phyloP scores from a whole-genome alignment of 2,888 invertebrate species.

The Melinaea menophilus region DNA sequence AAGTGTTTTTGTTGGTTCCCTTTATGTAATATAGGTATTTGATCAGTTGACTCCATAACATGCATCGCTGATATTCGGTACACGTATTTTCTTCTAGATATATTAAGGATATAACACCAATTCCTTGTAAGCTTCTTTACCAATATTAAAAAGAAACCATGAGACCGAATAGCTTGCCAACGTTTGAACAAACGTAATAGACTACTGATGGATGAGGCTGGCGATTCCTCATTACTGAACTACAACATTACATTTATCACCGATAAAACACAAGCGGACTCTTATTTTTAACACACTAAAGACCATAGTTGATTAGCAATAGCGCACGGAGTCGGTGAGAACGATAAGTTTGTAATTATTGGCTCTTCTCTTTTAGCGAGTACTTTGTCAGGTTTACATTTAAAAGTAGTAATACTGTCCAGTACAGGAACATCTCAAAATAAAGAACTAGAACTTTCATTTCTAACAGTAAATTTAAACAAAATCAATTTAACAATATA shows the following conservation, averaged over 20 bases:
- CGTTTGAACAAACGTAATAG: conserved; percentile 62
- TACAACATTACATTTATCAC: conserved; percentile 16
- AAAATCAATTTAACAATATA: background rate
- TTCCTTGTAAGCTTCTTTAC: background rate
- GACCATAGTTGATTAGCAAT: conserved; percentile 15
- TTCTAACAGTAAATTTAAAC: conserved; percentile 3
- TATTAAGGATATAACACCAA: background rate
- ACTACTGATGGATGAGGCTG: conserved; percentile 55
- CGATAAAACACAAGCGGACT: conserved; percentile 15
- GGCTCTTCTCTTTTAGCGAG: conserved; percentile 23
- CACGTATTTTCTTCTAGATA: background rate
- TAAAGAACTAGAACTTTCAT: no score
- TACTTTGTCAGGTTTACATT: conserved; percentile 3
- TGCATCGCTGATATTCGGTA: no score
- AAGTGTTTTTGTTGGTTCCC: no score
- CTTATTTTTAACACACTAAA: conserved; percentile 29
- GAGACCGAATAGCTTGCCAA: conserved; percentile 60
- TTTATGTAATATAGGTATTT: no score
- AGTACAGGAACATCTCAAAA: conserved; percentile 16
- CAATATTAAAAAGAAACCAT: conserved; percentile 27
- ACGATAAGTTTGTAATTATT: conserved; percentile 41
- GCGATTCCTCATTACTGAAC: conserved; percentile 40
- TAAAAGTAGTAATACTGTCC: no score
- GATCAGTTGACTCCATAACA: no score
- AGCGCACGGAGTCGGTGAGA: conserved; percentile 36